Conservation (phyloP, 2,113 vertebrate species). For the Cisticola juncidis region DNA sequence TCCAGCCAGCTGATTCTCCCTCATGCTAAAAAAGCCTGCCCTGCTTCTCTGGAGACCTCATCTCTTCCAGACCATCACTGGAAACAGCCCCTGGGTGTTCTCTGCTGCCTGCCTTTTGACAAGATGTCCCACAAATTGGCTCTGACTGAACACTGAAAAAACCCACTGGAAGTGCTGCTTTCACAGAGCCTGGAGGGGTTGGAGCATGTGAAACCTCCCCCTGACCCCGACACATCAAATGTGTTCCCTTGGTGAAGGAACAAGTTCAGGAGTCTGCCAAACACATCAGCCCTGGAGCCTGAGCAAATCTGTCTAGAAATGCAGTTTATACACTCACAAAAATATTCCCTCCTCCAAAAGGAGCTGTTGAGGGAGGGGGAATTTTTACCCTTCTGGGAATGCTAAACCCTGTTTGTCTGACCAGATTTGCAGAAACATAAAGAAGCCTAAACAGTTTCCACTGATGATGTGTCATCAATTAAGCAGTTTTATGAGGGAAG, state of each 20-base stretch:
- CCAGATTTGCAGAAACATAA: neutral
- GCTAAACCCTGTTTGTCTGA: neutral
- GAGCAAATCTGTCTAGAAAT: neutral
- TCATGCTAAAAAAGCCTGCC: neutral
- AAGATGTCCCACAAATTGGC: neutral
- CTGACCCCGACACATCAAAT: accelerated
- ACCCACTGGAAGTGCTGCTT: neutral
- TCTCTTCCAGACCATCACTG: neutral
- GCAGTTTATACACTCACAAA: neutral
- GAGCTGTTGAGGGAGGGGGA: neutral
- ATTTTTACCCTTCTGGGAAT: neutral
- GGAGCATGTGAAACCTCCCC: neutral
- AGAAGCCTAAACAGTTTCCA: neutral
- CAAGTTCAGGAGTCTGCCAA: neutral
- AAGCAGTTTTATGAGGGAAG: neutral
- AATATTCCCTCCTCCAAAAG: neutral
- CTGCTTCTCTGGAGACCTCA: neutral
- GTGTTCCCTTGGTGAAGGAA: neutral
- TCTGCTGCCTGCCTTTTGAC: neutral
- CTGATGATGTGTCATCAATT: neutral
- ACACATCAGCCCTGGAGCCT: neutral
- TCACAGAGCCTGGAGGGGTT: accelerated
- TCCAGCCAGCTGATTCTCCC: accelerated
- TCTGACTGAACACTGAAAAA: neutral
- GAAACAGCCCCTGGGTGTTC: neutral